phyloP scores from a whole-genome alignment of 2,888 invertebrate species.

The Yponomeuta evonymella region DNA sequence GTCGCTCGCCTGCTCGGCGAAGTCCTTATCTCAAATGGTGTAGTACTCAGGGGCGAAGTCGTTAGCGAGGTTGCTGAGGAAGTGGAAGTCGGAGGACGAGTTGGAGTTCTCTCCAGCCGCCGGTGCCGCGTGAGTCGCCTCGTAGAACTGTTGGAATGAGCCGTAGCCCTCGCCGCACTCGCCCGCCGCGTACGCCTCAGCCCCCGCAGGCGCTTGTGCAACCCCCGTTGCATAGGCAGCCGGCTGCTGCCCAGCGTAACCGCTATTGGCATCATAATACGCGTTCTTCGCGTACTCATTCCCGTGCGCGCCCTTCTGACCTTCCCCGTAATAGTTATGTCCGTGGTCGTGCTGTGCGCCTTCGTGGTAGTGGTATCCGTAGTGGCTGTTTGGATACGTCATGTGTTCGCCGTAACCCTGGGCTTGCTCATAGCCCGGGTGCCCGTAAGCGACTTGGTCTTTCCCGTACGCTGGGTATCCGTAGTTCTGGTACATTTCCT shows the following conservation, averaged over 20 bases:
- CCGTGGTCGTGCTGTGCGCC: slow-evolving; percentile 57
- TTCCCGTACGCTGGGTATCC: slow-evolving; percentile 72
- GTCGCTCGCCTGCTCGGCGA: slow-evolving; percentile 71
- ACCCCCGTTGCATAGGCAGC: slow-evolving; percentile 63
- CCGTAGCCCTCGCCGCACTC: slow-evolving; percentile 81
- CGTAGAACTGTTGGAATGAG: slow-evolving; percentile 83
- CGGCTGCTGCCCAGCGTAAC: slow-evolving; percentile 54
- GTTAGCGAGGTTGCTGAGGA: slow-evolving; percentile 92
- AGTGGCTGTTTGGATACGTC: slow-evolving; percentile 65
- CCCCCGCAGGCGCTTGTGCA: slow-evolving; percentile 33
- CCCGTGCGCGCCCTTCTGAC: slow-evolving; percentile 69
- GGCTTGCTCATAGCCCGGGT: slow-evolving; percentile 75
- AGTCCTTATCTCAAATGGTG: slow-evolving; percentile 76
- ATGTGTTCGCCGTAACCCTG: slow-evolving; percentile 64
- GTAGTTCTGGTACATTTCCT: slow-evolving; percentile 71
- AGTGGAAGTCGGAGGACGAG: slow-evolving; percentile 96
- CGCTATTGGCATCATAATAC: slow-evolving; percentile 60
- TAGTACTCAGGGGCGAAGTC: slow-evolving; percentile 96
- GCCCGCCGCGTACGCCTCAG: slow-evolving; percentile 45
- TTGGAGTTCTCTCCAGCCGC: slow-evolving; percentile 86
- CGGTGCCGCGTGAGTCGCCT: slow-evolving; percentile 64
- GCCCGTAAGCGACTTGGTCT: slow-evolving; percentile 72
- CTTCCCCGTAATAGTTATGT: slow-evolving; percentile 66
- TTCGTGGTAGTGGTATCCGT: slow-evolving; percentile 71
- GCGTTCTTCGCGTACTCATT: slow-evolving; percentile 71